Conservation (phyloP, 1,140 invertebrate genomes). For the Drosophila aff. region DNA sequence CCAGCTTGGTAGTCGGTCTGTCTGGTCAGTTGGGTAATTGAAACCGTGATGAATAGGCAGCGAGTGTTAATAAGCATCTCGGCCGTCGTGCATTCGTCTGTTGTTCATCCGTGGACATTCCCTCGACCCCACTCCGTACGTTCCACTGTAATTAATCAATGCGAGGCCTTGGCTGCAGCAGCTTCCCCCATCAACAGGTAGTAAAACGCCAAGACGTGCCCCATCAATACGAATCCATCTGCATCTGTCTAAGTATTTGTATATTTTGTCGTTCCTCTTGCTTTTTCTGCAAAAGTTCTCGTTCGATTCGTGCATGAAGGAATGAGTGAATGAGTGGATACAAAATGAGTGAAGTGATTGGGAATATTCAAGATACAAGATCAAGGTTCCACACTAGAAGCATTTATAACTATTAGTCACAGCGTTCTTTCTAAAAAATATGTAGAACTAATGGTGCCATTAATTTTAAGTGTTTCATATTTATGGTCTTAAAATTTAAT, state of each 20-base stretch:
- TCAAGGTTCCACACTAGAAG: neutral
- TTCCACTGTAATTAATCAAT: slow-evolving; percentile 71
- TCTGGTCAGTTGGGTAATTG: slow-evolving; percentile 35
- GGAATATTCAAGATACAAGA: neutral
- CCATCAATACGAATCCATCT: slow-evolving; percentile 46
- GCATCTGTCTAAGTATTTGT: slow-evolving; percentile 27
- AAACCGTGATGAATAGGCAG: slow-evolving; percentile 62
- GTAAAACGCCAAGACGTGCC: slow-evolving; percentile 79
- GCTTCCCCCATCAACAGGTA: slow-evolving; percentile 79
- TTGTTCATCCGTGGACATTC: slow-evolving; percentile 34
- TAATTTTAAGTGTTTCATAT: neutral
- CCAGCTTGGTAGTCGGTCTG: slow-evolving; percentile 21
- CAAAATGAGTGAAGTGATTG: slow-evolving; percentile 4
- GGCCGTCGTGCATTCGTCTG: slow-evolving; percentile 25
- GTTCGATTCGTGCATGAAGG: slow-evolving; percentile 63
- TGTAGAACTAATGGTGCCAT: neutral
- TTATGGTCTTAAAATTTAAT: neutral
- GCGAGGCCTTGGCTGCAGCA: slow-evolving; percentile 48
- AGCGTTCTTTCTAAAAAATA: neutral
- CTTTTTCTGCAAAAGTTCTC: slow-evolving; percentile 37
- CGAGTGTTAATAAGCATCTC: slow-evolving; percentile 73
- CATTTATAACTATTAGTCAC: neutral
- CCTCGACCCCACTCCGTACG: slow-evolving; percentile 21
- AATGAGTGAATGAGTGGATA: slow-evolving; percentile 25
- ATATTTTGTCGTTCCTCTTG: slow-evolving; percentile 49